Evolutionary conservation across 2,113 vertebrate species (phyloP), one percentile per base, ranked within the genome.

Genomic region (Ascaphus truei): DNA sequence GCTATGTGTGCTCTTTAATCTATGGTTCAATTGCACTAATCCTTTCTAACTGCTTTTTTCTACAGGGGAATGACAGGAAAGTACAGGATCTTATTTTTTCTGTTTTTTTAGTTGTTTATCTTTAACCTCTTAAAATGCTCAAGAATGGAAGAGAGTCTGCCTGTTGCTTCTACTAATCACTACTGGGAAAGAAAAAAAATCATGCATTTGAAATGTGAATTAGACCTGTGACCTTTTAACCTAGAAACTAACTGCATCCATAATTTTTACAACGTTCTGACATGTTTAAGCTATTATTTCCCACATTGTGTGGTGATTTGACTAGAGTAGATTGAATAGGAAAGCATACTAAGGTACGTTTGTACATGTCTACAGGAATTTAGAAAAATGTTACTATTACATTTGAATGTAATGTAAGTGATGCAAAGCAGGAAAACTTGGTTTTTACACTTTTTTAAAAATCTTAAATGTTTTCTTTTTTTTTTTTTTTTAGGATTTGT

Each of bases 231-330:
- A 45, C 34, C 36, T 77, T n/a, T 80, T 73, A 73, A 72, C 62
- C 39, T 1, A 9, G 26, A 53, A 13, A 22, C 55, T 74, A 48
- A 78, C 27, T 36, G 30, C 64, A 74, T 61, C n/a, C 29, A 23
- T 23, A 53, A 67, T 72, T 79, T 76, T 39, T 29, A 16, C 29
- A 63, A 48, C 64, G 75, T 69, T 34, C 27, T 72, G 68, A 71
- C 56, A 62, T 6, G 47, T 57, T 16, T 48, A 60, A 77, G 33
- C 48, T 73, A 29, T 68, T 71, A 5, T 80, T 83, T 79, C 68
- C 77, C 41, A 27, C 69, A 12, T 41, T 72, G 62, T 74, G 18
- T 13, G 18, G 13, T 13, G 29, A 60, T n/a, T n/a, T n/a, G n/a
- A 56, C 18, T 26, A n/a, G n/a, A n/a, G n/a, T n/a, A n/a, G n/a